A percentile compares a stretch with the other conserved stretches of the same genome.
Evolutionary conservation across 2,888 invertebrate genomes (phyloP).

Genomic region (Pharmacophagus antenor): DNA sequence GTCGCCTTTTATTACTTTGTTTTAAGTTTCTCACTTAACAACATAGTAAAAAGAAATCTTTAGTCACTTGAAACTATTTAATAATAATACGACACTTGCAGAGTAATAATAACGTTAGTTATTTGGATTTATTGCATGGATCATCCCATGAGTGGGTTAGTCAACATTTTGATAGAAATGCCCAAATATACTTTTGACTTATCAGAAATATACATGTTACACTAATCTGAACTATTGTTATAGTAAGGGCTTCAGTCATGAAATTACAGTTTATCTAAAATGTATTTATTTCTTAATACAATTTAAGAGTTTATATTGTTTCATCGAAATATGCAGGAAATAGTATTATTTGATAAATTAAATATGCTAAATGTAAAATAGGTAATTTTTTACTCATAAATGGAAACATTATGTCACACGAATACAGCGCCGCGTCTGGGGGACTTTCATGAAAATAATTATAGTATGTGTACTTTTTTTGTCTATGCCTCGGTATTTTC

Average conservation of each 20-base stretch:
- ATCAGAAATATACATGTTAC: no score
- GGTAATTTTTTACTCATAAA: slow-evolving; percentile 20
- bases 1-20: no score
- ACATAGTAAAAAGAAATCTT: no score
- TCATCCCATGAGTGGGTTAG: slow-evolving; percentile 13
- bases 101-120: slow-evolving; percentile 21
- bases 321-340: slow-evolving; percentile 17
- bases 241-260: no score
- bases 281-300: not conserved
- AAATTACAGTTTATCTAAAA: no score
- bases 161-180: slow-evolving; percentile 7
- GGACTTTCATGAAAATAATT: no score
- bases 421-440: not conserved
- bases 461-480: no score
- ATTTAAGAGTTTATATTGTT: slow-evolving; percentile 12
- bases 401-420: slow-evolving; percentile 23
- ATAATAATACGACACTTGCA: slow-evolving; percentile 20
- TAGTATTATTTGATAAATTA: slow-evolving; percentile 21
- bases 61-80: no score
- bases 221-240: no score
- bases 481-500: no score
- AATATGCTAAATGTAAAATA: slow-evolving; percentile 18
- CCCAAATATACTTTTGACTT: no score
- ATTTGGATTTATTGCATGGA: slow-evolving; percentile 24
- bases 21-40: no score